Conservation (phyloP, 35 echinoderm and acorn worm genomes). For the Lytechinus pictus region DNA sequence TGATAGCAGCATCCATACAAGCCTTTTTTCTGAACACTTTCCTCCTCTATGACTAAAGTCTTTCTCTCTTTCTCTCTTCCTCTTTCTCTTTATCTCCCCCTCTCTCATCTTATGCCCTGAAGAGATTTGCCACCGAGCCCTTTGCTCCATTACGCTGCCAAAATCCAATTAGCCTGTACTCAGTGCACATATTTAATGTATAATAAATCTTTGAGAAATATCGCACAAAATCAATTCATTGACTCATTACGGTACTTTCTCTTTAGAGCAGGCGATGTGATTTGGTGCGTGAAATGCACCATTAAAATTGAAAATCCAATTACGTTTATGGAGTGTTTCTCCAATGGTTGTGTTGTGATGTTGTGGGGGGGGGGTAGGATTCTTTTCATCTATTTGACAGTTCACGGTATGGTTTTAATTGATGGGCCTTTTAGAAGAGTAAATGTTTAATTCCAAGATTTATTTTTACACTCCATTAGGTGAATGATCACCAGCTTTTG, state of each 20-base stretch:
- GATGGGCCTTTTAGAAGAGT: not conserved
- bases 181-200: slow-evolving; percentile 45
- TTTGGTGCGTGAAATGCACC: slow-evolving; percentile 33
- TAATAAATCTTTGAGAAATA: slow-evolving; percentile 33
- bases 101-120: not conserved
- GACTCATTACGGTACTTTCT: slow-evolving; percentile 34
- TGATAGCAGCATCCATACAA: not conserved
- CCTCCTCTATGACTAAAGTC: not conserved
- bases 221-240: slow-evolving; percentile 40
- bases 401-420: not conserved
- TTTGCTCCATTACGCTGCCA: slow-evolving; percentile 31
- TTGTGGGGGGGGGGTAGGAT: not conserved
- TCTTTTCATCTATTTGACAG: not conserved
- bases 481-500: not conserved
- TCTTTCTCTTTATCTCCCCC: not conserved
- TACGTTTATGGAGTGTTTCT: slow-evolving; percentile 7
- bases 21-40: not conserved
- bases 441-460: slow-evolving; percentile 21
- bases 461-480: not conserved
- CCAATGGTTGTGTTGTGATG: not conserved
- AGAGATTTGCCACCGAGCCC: slow-evolving; percentile 39
- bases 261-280: slow-evolving; percentile 23
- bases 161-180: slow-evolving; percentile 31
- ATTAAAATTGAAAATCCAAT: slow-evolving; percentile 49
- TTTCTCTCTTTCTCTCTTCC: not conserved